phyloP scores from a whole-genome alignment of 2,888 invertebrate genomes.

The Operophtera brumata region DNA sequence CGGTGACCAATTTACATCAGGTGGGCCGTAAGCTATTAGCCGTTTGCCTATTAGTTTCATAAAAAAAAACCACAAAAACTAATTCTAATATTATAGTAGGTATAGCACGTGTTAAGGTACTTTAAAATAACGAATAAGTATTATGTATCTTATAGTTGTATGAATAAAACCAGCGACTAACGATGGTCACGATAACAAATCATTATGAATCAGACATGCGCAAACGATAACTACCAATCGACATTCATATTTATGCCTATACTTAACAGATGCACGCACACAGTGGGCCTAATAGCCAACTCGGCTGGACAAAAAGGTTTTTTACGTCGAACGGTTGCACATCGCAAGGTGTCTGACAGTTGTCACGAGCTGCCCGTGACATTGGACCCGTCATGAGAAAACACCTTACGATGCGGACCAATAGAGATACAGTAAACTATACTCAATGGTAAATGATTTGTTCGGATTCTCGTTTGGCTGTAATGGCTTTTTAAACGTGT shows the following conservation, averaged over 20 bases:
- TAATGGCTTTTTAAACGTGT: slow-evolving; percentile 33
- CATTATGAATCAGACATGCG: slow-evolving; percentile 12
- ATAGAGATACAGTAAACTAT: slow-evolving; percentile 41
- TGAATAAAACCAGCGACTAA: not conserved
- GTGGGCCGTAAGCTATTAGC: no score
- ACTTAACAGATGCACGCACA: slow-evolving; percentile 55
- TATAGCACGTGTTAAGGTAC: no score
- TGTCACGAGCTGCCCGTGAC: slow-evolving; percentile 54
- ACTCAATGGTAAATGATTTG: slow-evolving; percentile 39
- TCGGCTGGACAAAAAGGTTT: slow-evolving; percentile 57
- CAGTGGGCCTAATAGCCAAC: slow-evolving; percentile 45
- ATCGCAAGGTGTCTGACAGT: slow-evolving; percentile 54
- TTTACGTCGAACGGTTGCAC: slow-evolving; percentile 39
- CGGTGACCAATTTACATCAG: no score
- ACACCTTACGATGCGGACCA: slow-evolving; percentile 46
- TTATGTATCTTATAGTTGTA: no score
- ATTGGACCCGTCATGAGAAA: slow-evolving; percentile 42
- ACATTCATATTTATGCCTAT: slow-evolving; percentile 29
- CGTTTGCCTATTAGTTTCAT: no score
- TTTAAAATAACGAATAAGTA: no score
- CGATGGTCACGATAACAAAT: slow-evolving; percentile 9
- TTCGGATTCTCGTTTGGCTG: slow-evolving; percentile 39
- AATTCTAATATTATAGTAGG: no score
- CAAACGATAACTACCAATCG: slow-evolving; percentile 19
- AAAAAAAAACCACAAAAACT: no score